Base-by-base conservation (phyloP, 2,888 invertebrate species). In the Thumatha senex region DNA sequence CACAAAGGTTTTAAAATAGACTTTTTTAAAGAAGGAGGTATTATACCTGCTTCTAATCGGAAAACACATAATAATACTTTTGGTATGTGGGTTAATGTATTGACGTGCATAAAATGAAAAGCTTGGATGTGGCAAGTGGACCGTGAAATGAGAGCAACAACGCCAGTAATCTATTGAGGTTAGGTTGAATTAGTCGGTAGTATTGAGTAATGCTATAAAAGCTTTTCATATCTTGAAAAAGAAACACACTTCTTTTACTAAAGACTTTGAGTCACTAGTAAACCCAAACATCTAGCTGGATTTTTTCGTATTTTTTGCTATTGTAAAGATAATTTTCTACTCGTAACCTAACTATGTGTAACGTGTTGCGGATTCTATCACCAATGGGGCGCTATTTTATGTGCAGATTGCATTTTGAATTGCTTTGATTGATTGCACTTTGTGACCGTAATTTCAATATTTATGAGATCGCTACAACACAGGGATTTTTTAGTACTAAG, bases 31-130 rank as follows among this genome's bases (percentile, higher is more conserved):
- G 38, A 46, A 15, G 38, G 44, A 48, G 44, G 47, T 42, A 38
- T 29, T 34, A 11, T 18, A 13, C 41, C 31, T 31, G 18, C 18
- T 4, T 35, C 13, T 45, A 15, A 46, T 54, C 38, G 39, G 34
- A 41, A 47, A 44, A 36, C 39, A 51, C 39, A 51, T 50, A 55
- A 55, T 62, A 66, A 55, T 54, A 46, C 47, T 47, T 67, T 72
- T 73, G 70, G 67, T 72, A 76, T 79, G 66, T 72, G 69, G 81
- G 80, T 78, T 79, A 80, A 80, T 78, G 78, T 70, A 69, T 52
- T 57, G 51, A 54, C 58, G 64, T 67, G 69, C 65, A 64, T 52
- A 47, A 57, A 58, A 56, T 52, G 42, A 34, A 43, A 42, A 42
- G 54, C 40, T 48, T 33, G 33, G 33, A 41, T 43, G 48, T 46